Percentiles rank a stretch among this genome's conserved stretches.
These are phyloP conservation scores for Miniopterus natalensis DNA, from an alignment of 2,113 vertebrate species.

Conservation along the genomic window DNA sequence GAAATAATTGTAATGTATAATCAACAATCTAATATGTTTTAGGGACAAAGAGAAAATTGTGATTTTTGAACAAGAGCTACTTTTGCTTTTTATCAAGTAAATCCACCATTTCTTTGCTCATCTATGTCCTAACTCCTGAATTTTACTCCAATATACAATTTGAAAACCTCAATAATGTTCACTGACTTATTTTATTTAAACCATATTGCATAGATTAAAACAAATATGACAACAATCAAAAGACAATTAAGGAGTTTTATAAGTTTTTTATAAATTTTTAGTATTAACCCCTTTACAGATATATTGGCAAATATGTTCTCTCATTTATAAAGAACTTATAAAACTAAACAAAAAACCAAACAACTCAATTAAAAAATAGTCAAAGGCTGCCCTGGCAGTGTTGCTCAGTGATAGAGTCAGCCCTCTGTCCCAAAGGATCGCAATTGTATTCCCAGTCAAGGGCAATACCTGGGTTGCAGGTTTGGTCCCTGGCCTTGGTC, in stretches of 20 bases:
- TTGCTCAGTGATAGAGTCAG: no score
- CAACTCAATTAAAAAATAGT: no score
- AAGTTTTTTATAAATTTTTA: not conserved
- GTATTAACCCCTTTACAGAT: not conserved
- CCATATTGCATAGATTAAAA: not conserved
- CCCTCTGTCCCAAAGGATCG: no score
- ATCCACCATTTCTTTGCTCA: not conserved
- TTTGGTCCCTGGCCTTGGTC: no score
- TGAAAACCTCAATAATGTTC: not conserved
- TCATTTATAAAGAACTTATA: no score
- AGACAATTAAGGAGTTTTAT: not conserved
- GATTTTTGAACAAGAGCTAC: constrained; percentile 22
- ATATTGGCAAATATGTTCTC: no score
- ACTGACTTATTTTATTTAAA: not conserved
- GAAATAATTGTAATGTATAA: not conserved
- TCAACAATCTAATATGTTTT: not conserved
- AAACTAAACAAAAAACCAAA: no score
- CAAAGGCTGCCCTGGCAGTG: no score
- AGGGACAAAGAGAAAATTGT: constrained; percentile 1
- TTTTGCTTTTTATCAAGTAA: not conserved
- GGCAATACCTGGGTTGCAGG: no score
- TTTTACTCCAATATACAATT: not conserved
- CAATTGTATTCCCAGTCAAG: no score
- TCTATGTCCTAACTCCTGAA: not conserved
- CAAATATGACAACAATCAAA: not conserved